Evolutionary conservation across 2,888 invertebrate genomes (phyloP), one percentile per base, ranked within the genome.

Genomic region (Drosophila mettleri): DNA sequence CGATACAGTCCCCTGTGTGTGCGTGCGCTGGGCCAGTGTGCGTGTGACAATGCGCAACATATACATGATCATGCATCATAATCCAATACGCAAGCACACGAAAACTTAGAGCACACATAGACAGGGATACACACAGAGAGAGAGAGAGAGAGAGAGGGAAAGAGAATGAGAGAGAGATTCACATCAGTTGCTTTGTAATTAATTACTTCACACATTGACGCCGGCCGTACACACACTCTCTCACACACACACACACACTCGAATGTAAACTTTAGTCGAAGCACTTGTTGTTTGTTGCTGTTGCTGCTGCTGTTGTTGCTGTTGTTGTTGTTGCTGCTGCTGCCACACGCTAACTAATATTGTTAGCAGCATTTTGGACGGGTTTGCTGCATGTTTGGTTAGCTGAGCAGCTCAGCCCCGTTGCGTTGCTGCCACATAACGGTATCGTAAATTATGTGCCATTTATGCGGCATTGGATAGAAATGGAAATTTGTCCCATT

Each of bases 181-280:
- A 88, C 85, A 84, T 84, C 87, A 87, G 80, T 79, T 85, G 87
- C 77, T 81, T 80, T 80, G 88, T 89, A 89, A 88, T 88, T 88
- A 88, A 88, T 88, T 88, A 88, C 89, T 86, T 89, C 85, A 89
- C 86, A 88, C 89, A 79, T 86, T 85, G 81, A 85, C 88, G 81
- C 88, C 85, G 67, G 70, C 69, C 63, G 54, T n/a, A 57, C 55
- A 55, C 62, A 59, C 52, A 53, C 62, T 57, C 29, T 20, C 46
- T 57, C 57, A 60, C 60, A 46, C 36, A 31, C 61, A 45, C 65
- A 54, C 51, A 43, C 60, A 51, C 64, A 55, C 51, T 41, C 71
- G 66, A 80, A 74, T 74, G 75, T 77, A 84, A 83, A 84, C 57
- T 83, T 84, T 78, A 69, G 84, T 73, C 45, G 39, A 34, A 52